Evolutionary conservation across 2,113 vertebrate species (phyloP), one percentile per base, ranked within the genome.

Genomic region (Takifugu bimaculatus): DNA sequence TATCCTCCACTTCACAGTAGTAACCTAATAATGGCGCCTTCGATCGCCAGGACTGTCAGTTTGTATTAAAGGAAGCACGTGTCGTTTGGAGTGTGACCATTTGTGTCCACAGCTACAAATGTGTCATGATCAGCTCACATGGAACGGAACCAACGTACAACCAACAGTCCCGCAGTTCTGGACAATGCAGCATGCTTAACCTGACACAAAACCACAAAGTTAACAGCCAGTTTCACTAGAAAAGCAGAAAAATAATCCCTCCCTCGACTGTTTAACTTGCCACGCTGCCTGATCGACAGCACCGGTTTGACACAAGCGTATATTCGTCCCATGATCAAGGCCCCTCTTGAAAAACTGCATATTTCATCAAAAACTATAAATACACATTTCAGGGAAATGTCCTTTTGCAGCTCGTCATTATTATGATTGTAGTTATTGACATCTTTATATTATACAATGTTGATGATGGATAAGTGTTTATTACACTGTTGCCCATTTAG

Each of bases 251-350:
- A 10, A 35, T 7, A 35, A 39, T 39, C 35, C 29, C 35, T 7
- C 6, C 7, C 11, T 11, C 9, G 7, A 39, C 35, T 39, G 11
- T 39, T 39, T 39, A 9, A 6, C 4, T 15, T 20, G 20, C 20
- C 20, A 20, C 44, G 12, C 4, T 45, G 44, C 14, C 1, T n/a
- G 2, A 45, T 45, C 44, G 44, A 15, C 13, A 57, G 49, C 48
- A 51, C 29, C 48, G 13, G 27, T 50, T 50, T 39, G 5, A 32
- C 29, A 32, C 2, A 32, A 32, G 29, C 4, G 35, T 39, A 6
- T 32, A 11, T 39, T 65, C 56, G 62, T 42, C 13, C 12, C 5
- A 13, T 60, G 70, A 66, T 70, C 63, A 44, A 48, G 45, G 4
- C 59, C 1, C 43, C 32, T 79, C 53, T 39, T 5, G 20, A 20